Base-by-base conservation (phyloP, 2,888 invertebrate species). In the Cheilosia grossa region DNA sequence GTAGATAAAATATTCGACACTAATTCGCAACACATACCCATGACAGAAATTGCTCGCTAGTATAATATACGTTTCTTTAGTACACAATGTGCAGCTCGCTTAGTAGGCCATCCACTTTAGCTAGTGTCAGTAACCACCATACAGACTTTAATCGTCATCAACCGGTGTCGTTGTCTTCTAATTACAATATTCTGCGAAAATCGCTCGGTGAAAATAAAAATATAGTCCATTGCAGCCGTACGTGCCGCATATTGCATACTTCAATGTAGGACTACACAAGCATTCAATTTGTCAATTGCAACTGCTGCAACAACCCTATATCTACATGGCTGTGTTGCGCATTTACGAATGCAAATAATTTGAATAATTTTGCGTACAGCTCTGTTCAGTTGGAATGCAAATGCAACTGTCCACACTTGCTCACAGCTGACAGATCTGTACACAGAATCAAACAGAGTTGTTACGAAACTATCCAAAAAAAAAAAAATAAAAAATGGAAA, bases 31-130 rank as follows among this genome's bases (percentile, higher is more conserved):
- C 40, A 51, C 51, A 64, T 51, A 51, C 24, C 21, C 49, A 51
- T 21, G n/a, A 44, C 7, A 30, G 5, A 7, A 33, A 21, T 53
- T 9, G 6, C 21, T 15, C 15, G 27, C 17, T 44, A 54, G 42
- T 69, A 54, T 56, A 44, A n/a, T n/a, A n/a, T 56, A 56, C 56
- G 69, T 33, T 19, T 19, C 13, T 51, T 24, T 21, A 24, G 17
- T 56, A 67, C 30, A 42, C 66, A 54, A 37, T 51, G 63, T 63
- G 17, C 27, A 27, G 49, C 21, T 72, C 51, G 21, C 61, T 77
- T 72, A 61, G 78, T 82, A 82, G 82, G 82, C 67, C 78, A 82
- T 73, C 82, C 78, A 73, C 69, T 82, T 67, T 40, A 70, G 54
- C 54, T 19, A 44, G 47, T 47, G 44, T 44, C 37, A 27, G 70